phyloP scores from a whole-genome alignment of 2,113 vertebrate species.

The Lampris megalopsis region DNA sequence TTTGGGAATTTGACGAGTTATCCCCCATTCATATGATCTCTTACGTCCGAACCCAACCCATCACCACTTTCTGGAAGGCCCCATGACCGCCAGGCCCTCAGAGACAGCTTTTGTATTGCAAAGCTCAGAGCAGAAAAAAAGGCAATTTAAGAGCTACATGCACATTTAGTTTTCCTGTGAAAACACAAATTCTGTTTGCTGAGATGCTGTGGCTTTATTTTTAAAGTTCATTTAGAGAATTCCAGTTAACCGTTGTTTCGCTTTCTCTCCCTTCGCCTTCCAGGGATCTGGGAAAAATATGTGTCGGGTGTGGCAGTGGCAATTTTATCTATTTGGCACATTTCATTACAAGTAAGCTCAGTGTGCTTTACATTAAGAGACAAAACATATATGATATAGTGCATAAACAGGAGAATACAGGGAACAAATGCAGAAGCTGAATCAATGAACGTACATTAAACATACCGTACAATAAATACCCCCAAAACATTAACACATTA shows the following conservation, averaged over 20 bases:
- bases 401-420: not conserved
- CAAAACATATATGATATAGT: too few species aligned
- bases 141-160: conserved; percentile 1
- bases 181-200: conserved; percentile 40
- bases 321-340: too few species aligned
- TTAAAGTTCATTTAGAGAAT: too few species aligned
- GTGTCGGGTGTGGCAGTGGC: too few species aligned
- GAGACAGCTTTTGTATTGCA: conserved; percentile 46
- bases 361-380: too few species aligned
- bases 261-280: conserved; percentile 18
- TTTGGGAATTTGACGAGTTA: too few species aligned
- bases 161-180: conserved; percentile 21
- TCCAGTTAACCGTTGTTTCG: not conserved
- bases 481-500: too few species aligned
- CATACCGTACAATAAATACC: too few species aligned
- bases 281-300: conserved; percentile 9
- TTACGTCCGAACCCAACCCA: conserved; percentile 55
- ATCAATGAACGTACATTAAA: too few species aligned
- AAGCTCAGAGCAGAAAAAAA: conserved; percentile 23
- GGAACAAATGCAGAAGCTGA: not conserved
- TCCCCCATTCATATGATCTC: not conserved
- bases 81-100: conserved; percentile 34
- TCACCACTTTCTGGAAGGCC: conserved; percentile 31
- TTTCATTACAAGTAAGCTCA: too few species aligned
- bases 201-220: not conserved